Evolutionary conservation across 2,797 vertebrate species (phyloP).

Genomic region (Apodemus agrarius): DNA sequence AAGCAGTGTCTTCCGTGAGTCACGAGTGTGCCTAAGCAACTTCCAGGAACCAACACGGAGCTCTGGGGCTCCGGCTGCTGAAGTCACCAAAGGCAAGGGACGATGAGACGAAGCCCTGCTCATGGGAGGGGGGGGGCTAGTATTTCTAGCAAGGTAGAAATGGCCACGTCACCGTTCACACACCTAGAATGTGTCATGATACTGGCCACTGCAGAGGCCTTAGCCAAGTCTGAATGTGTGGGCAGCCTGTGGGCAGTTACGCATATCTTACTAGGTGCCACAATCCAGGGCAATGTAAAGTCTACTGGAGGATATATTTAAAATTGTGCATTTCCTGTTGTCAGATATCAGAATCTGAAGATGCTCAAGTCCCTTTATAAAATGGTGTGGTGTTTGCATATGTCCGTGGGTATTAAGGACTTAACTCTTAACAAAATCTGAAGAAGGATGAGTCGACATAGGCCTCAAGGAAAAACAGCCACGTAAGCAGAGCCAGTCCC

Average conservation of each 20-base stretch:
- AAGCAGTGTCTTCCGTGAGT: neutral
- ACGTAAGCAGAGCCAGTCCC: neutral
- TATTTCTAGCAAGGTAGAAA: constrained; percentile 41
- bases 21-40: neutral
- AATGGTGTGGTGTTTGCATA: neutral
- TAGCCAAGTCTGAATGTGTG: neutral
- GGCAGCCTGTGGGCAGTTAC: neutral
- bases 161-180: neutral
- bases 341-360: neutral
- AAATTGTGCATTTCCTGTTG: neutral
- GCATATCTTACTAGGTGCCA: neutral
- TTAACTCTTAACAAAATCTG: constrained; percentile 14
- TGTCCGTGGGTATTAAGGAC: neutral
- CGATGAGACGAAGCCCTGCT: neutral
- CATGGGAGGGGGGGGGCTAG: too few species aligned
- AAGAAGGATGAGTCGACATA: neutral
- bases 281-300: neutral
- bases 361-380: neutral
- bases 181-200: neutral
- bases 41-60: neutral
- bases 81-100: constrained; percentile 44
- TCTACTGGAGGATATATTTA: neutral
- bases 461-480: neutral
- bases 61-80: neutral
- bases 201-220: neutral